Evolutionary conservation across 2,797 vertebrate species (phyloP), one percentile per base, ranked within the genome.

Genomic region (Petrocephalus schoutedeni): DNA sequence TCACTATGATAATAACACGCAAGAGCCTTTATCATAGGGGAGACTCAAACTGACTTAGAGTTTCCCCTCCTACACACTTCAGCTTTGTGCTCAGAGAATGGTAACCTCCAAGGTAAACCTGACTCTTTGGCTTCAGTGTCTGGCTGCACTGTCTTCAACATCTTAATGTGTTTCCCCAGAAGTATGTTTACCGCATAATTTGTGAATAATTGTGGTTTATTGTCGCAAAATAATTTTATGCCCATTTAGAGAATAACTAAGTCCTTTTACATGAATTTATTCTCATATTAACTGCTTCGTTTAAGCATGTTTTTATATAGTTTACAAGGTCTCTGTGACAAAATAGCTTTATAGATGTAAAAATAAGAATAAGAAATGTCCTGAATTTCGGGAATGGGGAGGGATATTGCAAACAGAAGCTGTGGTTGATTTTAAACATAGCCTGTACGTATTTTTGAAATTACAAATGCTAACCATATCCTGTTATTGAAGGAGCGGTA

Each of bases 391-490:
- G 91, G 91, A 93, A 91, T 90, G 91, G 91, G 94, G 92, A 90
- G 92, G 92, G 91, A 92, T 90, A 84, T 90, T 88, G 89, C 88
- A 92, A 94, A 94, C 93, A 95, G 94, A 94, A 95, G 95, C 92
- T 90, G 92, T 16, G 90, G 91, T 93, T 93, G 91, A 90, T 91
- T 94, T 94, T 95, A 91, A 92, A 90, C 91, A 86, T 87, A 94
- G 93, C 94, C 95, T 94, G 94, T 92, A 92, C 91, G 92, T 93
- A 92, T 93, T 95, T 93, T 90, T 88, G 90, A 91, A 94, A 94
- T 93, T 92, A 94, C 92, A 94, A 94, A 93, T 87, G 91, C 90
- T 94, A 93, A 94, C 93, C 94, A 95, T 95, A 95, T 96, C 96
- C 95, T 96, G 95, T 96, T 96, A 93, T 96, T 94, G 92, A 95